Conservation (phyloP, 1,140 invertebrate genomes). For the Theocolax elegans region DNA sequence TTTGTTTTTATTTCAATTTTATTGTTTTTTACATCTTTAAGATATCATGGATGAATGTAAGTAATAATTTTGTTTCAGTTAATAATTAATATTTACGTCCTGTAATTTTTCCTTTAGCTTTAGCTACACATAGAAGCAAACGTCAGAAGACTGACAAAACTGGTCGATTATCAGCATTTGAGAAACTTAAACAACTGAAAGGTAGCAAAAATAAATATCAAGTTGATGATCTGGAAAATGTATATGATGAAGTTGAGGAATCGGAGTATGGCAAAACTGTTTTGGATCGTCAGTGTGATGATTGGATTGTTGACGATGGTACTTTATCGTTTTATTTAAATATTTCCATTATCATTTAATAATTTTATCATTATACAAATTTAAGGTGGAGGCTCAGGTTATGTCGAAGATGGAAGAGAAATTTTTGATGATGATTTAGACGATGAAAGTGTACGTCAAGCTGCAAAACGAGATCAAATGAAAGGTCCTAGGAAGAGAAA, state of each 20-base stretch:
- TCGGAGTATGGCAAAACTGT: slow-evolving; percentile 87
- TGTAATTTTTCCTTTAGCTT: too few relatives aligned
- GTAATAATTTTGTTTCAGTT: too few relatives aligned
- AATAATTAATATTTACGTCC: too few relatives aligned
- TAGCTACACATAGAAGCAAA: slow-evolving; percentile 58
- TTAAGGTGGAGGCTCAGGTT: slow-evolving; percentile 87
- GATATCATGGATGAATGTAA: too few relatives aligned
- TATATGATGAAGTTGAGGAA: slow-evolving; percentile 96
- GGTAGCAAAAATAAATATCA: slow-evolving; percentile 89
- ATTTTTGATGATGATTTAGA: slow-evolving; percentile 96
- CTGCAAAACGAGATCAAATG: slow-evolving; percentile 56
- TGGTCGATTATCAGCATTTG: slow-evolving; percentile 82
- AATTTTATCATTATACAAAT: not conserved
- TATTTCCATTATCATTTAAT: too few relatives aligned
- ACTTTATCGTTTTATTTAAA: slow-evolving; percentile 33
- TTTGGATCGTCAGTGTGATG: slow-evolving; percentile 85
- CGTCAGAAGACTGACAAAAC: slow-evolving; percentile 79
- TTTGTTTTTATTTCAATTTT: too few relatives aligned
- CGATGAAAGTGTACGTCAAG: slow-evolving; percentile 73
- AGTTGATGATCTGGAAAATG: slow-evolving; percentile 80
- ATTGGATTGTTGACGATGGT: slow-evolving; percentile 97
- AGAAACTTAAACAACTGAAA: slow-evolving; percentile 85
- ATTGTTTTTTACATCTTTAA: too few relatives aligned
- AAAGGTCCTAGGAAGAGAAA: slow-evolving; percentile 62
- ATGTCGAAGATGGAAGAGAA: slow-evolving; percentile 95